Conservation (phyloP, 2,797 vertebrate genomes). For the Tragopan temminckii region DNA sequence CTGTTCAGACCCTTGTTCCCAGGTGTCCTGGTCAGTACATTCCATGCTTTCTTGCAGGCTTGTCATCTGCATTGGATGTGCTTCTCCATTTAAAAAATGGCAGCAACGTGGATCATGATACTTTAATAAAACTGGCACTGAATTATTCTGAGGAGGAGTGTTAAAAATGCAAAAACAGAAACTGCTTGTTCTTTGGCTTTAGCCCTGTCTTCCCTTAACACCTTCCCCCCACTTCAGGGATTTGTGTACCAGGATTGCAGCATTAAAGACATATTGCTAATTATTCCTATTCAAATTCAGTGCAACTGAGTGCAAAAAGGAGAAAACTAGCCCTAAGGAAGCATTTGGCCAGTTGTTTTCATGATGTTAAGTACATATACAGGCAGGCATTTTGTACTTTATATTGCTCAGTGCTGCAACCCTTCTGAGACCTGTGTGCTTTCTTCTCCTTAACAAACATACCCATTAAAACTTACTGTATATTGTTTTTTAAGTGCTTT, state of each 20-base stretch:
- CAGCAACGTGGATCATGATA: not conserved
- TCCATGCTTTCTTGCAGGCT: not conserved
- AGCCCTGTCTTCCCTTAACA: not conserved
- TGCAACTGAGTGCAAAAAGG: not conserved
- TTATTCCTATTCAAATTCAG: not conserved
- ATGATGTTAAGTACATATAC: not conserved
- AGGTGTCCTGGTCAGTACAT: accelerated
- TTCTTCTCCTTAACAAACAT: not conserved
- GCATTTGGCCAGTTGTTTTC: not conserved
- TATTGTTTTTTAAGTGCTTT: not conserved
- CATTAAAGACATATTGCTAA: not conserved
- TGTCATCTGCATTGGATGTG: not conserved
- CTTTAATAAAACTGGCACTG: not conserved
- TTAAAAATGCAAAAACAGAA: not conserved
- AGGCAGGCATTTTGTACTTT: not conserved
- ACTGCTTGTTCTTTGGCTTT: not conserved
- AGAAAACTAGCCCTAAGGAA: not conserved
- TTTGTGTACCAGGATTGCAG: not conserved
- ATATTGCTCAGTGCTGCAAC: not conserved
- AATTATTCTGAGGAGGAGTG: not conserved
- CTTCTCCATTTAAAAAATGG: not conserved
- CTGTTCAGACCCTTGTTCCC: not conserved
- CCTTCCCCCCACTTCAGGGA: not conserved
- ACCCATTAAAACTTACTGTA: not conserved
- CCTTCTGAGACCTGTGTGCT: not conserved